These are phyloP conservation scores for Cheilosia pagana DNA, from an alignment of 2,888 invertebrate genomes.

Conservation along the genomic window DNA sequence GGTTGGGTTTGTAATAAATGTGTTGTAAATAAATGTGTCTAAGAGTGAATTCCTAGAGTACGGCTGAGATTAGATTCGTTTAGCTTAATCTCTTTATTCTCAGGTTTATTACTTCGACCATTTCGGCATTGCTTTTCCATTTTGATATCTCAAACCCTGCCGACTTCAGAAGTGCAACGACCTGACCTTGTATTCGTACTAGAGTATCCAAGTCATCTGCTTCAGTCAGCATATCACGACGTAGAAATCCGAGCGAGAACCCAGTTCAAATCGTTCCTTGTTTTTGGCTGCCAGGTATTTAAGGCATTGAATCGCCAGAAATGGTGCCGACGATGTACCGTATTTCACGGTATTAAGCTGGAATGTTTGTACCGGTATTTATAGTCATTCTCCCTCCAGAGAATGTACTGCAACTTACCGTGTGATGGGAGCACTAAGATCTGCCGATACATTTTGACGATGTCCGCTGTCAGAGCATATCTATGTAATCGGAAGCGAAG, in stretches of 20 bases:
- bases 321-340: conserved; percentile 3
- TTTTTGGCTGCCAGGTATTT: background rate
- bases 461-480: conserved; percentile 49
- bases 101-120: background rate
- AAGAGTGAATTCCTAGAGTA: conserved; percentile 41
- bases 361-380: too few species aligned
- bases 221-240: background rate
- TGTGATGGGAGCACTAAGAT: conserved; percentile 44
- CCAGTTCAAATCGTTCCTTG: background rate
- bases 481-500: conserved; percentile 59
- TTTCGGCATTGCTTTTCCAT: conserved; percentile 1
- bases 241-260: background rate
- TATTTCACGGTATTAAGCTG: background rate
- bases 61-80: conserved; percentile 36
- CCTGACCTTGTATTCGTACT: background rate
- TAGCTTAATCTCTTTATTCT: conserved; percentile 21
- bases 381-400: too few species aligned
- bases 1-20: conserved; percentile 24
- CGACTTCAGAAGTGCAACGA: conserved; percentile 29
- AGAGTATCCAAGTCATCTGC: background rate
- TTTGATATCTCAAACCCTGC: conserved; percentile 24
- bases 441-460: conserved; percentile 68
- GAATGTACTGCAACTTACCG: conserved; percentile 1
- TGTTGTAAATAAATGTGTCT: conserved; percentile 46
- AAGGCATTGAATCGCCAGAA: conserved; percentile 10